These are phyloP conservation scores for Enteromius paludinosus DNA, from an alignment of 2,797 vertebrate genomes.

Conservation along the genomic window DNA sequence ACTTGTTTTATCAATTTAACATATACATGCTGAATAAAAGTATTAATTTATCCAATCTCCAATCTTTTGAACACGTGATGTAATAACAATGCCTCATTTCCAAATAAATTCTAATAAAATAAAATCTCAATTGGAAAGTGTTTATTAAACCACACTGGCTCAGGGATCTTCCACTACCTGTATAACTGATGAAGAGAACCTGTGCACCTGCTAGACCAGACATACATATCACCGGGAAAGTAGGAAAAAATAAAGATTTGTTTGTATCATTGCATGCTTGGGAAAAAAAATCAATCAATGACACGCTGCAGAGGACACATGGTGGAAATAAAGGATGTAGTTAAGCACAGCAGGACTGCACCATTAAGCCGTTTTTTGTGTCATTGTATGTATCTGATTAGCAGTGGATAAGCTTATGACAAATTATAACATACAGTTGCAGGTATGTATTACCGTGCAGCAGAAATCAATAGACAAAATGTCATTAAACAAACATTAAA, in stretches of 20 bases:
- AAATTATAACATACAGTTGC: background rate
- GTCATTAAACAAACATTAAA: background rate
- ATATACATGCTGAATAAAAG: background rate
- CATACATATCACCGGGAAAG: constrained; percentile 24
- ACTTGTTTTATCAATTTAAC: background rate
- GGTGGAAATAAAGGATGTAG: background rate
- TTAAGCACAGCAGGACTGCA: background rate
- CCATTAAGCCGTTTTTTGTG: constrained; percentile 1
- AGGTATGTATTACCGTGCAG: background rate
- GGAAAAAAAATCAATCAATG: constrained; percentile 3
- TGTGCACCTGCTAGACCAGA: constrained; percentile 32
- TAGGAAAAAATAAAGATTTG: background rate
- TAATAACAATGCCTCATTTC: background rate
- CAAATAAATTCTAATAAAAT: background rate
- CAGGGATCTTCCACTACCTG: background rate
- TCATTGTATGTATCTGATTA: constrained; percentile 19
- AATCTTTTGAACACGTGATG: background rate
- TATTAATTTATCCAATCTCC: no score
- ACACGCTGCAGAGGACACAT: background rate
- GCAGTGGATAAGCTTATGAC: background rate
- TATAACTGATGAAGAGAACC: background rate
- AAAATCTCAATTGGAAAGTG: background rate
- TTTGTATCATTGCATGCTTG: background rate
- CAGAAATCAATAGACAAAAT: constrained; percentile 5
- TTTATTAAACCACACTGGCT: constrained; percentile 8